Conservation (phyloP, 92 coral and sea anemone species). For the Siderastrea siderea region DNA sequence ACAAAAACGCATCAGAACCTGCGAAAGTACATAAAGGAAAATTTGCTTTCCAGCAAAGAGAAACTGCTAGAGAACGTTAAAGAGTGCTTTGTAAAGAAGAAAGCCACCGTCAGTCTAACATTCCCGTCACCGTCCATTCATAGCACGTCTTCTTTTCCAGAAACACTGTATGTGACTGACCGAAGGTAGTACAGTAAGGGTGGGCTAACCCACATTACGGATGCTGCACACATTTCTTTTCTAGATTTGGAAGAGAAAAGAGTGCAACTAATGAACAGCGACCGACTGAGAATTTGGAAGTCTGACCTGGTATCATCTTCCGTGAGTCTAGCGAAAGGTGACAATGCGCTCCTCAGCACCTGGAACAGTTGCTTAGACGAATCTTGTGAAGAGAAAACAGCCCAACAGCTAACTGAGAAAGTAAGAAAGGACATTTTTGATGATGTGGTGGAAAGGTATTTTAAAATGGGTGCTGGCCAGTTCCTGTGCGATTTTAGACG, state of each 20-base stretch:
- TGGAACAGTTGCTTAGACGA: neutral
- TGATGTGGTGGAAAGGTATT: constrained; percentile 53
- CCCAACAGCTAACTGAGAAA: neutral
- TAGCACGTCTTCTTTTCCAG: constrained; percentile 4
- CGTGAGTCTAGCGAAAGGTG: constrained; percentile 17
- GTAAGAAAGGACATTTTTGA: constrained; percentile 4
- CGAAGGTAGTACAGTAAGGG: constrained; percentile 48
- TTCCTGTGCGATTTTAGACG: constrained; percentile 58
- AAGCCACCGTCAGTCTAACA: constrained; percentile 31
- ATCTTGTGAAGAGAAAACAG: constrained; percentile 8
- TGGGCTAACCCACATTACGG: constrained; percentile 43
- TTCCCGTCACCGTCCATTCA: constrained; percentile 31
- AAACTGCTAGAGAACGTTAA: constrained; percentile 7
- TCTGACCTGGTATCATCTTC: constrained; percentile 27
- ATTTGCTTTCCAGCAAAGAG: constrained; percentile 22
- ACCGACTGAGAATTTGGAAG: constrained; percentile 36
- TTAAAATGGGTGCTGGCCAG: constrained; percentile 69
- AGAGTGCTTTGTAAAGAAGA: constrained; percentile 20
- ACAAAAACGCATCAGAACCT: constrained; percentile 43
- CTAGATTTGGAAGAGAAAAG: constrained; percentile 48
- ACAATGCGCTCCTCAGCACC: constrained; percentile 1
- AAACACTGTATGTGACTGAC: constrained; percentile 47
- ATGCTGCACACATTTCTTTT: constrained; percentile 34
- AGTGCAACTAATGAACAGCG: constrained; percentile 33
- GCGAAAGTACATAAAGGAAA: constrained; percentile 43